These are phyloP conservation scores for Cepaea hortensis DNA, from an alignment of 2,888 invertebrate species.

Conservation along the genomic window DNA sequence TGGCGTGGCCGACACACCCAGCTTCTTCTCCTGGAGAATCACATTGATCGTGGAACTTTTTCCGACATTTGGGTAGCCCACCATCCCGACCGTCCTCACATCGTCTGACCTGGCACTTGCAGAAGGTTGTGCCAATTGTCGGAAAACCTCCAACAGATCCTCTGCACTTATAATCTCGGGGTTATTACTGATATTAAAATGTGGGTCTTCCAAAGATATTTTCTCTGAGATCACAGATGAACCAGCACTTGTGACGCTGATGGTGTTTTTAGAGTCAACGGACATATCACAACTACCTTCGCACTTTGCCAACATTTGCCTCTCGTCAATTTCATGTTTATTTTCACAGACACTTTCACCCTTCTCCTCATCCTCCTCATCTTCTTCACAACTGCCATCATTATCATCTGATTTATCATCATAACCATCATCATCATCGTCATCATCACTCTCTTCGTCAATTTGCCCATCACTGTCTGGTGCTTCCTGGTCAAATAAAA, in stretches of 20 bases:
- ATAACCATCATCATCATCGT: slow-evolving; percentile 49
- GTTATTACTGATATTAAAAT: slow-evolving; percentile 53
- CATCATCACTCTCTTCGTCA: slow-evolving; percentile 47
- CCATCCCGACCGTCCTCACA: slow-evolving; percentile 91
- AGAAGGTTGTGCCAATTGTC: slow-evolving; percentile 52
- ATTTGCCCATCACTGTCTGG: slow-evolving; percentile 30
- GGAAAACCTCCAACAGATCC: slow-evolving; percentile 64
- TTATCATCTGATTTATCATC: slow-evolving; percentile 29
- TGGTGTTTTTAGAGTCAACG: background rate
- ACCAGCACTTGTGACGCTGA: background rate
- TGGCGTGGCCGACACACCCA: slow-evolving; percentile 96
- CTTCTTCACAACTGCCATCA: background rate
- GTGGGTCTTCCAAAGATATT: background rate
- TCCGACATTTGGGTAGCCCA: slow-evolving; percentile 99
- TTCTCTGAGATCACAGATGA: background rate
- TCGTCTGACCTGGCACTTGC: slow-evolving; percentile 55
- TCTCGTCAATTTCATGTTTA: background rate
- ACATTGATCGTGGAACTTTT: slow-evolving; percentile 99
- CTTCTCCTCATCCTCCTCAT: background rate
- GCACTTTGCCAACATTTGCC: background rate
- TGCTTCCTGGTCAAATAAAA: background rate
- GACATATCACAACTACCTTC: background rate
- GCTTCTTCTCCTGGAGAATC: slow-evolving; percentile 86
- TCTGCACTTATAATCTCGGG: slow-evolving; percentile 57
- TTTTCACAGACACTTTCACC: background rate